These are phyloP conservation scores for Channallabes apus DNA, from an alignment of 2,797 vertebrate genomes.

Conservation along the genomic window DNA sequence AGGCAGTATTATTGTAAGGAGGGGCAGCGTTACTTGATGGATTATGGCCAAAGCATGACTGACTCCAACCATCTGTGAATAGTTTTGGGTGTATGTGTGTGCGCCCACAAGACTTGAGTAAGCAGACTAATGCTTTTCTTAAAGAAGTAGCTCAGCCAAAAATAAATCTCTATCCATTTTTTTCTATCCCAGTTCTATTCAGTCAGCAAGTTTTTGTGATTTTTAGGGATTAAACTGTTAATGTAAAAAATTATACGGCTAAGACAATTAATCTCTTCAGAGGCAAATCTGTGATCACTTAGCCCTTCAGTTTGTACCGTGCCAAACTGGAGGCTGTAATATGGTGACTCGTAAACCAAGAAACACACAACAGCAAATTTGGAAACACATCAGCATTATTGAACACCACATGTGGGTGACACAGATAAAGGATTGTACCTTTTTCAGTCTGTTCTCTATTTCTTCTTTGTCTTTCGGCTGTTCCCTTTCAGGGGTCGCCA, in stretches of 20 bases:
- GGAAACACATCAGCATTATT: not conserved
- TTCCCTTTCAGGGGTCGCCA: no score
- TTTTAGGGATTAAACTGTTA: not conserved
- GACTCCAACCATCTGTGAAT: slow-evolving; percentile 22
- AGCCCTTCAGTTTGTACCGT: not conserved
- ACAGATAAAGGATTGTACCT: not conserved
- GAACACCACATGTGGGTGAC: not conserved
- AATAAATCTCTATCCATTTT: slow-evolving; percentile 1
- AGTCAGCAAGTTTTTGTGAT: not conserved
- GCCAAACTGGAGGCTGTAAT: not conserved
- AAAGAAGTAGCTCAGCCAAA: not conserved
- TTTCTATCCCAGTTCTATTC: not conserved
- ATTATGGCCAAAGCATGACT: not conserved
- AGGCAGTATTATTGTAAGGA: not conserved
- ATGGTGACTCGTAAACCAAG: not conserved
- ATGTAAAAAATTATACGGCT: not conserved
- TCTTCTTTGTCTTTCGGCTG: no score
- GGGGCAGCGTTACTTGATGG: slow-evolving; percentile 9
- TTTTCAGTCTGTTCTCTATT: not conserved
- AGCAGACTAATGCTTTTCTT: slow-evolving; percentile 10
- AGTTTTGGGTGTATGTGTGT: not conserved
- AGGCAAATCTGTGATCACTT: not conserved
- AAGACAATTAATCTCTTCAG: not conserved
- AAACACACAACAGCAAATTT: not conserved
- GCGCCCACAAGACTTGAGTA: not conserved